Evolutionary conservation across 2,888 invertebrate genomes (phyloP).

Genomic region (Leucophora obtusa): DNA sequence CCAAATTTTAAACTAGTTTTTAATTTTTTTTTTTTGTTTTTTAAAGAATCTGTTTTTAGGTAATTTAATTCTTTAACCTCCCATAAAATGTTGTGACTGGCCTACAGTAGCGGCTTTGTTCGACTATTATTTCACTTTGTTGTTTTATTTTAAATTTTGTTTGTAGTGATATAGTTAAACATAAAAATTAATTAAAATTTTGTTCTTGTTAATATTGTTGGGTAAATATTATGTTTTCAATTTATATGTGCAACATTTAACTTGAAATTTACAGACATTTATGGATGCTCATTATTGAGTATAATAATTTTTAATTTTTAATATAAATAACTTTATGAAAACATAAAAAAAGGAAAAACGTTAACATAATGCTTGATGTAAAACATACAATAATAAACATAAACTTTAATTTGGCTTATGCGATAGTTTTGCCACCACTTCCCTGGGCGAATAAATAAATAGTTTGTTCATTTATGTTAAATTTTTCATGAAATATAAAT

Average conservation of each 20-base stretch:
- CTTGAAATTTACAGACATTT: conserved; percentile 3
- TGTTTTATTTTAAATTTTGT: neutral
- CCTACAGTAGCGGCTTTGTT: neutral
- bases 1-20: too few relatives aligned
- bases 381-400: too few relatives aligned
- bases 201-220: neutral
- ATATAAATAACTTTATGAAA: neutral
- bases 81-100: too few relatives aligned
- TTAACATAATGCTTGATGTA: neutral
- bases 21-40: too few relatives aligned
- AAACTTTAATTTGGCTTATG: too few relatives aligned
- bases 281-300: conserved; percentile 26
- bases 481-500: too few relatives aligned
- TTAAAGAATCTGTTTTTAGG: too few relatives aligned
- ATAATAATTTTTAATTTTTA: conserved; percentile 41
- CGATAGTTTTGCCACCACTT: too few relatives aligned
- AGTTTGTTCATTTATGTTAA: too few relatives aligned
- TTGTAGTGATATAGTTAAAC: conserved; percentile 1
- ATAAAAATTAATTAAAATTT: conserved; percentile 36
- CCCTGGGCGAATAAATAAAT: too few relatives aligned
- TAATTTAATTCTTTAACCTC: too few relatives aligned
- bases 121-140: neutral
- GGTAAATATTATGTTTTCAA: conserved; percentile 3
- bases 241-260: conserved; percentile 34
- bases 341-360: neutral